Conservation (phyloP, 1,140 invertebrate genomes). For the Sitophilus oryzae region DNA sequence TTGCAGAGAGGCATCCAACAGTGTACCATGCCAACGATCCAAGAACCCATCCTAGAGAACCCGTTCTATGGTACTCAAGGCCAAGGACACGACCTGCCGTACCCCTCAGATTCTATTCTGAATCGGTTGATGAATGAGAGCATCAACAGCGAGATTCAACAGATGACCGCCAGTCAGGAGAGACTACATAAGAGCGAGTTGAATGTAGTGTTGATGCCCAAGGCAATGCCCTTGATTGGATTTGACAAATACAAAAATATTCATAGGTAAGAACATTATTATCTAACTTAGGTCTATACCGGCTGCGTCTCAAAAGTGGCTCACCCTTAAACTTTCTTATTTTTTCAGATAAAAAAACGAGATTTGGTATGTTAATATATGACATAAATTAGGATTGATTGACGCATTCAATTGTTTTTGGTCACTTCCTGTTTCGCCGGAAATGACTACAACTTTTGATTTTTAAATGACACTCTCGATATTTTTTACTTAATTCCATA, state of each 20-base stretch:
- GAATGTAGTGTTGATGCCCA: slow-evolving; percentile 42
- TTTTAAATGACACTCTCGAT: no score
- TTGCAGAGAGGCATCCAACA: slow-evolving; percentile 19
- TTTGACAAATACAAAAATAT: slow-evolving; percentile 43
- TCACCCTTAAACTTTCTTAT: no score
- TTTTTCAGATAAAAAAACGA: no score
- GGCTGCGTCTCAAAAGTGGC: no score
- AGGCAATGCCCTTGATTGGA: slow-evolving; percentile 41
- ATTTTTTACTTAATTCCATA: no score
- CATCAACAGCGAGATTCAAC: not conserved
- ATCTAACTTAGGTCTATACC: no score
- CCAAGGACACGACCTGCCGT: slow-evolving; percentile 3
- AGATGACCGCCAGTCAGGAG: slow-evolving; percentile 13
- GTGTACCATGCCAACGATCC: slow-evolving; percentile 6
- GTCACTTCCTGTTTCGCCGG: no score
- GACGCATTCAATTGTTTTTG: no score
- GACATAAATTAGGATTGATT: no score
- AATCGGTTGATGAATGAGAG: slow-evolving; percentile 4
- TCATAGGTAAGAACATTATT: slow-evolving; percentile 29
- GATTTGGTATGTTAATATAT: no score
- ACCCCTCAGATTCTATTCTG: slow-evolving; percentile 9
- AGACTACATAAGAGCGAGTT: slow-evolving; percentile 37
- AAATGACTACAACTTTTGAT: no score
- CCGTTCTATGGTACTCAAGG: not conserved
- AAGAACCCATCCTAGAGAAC: slow-evolving; percentile 5